Evolutionary conservation across 2,797 vertebrate species (phyloP), one percentile per base, ranked within the genome.

Genomic region (Siniperca obscura): DNA sequence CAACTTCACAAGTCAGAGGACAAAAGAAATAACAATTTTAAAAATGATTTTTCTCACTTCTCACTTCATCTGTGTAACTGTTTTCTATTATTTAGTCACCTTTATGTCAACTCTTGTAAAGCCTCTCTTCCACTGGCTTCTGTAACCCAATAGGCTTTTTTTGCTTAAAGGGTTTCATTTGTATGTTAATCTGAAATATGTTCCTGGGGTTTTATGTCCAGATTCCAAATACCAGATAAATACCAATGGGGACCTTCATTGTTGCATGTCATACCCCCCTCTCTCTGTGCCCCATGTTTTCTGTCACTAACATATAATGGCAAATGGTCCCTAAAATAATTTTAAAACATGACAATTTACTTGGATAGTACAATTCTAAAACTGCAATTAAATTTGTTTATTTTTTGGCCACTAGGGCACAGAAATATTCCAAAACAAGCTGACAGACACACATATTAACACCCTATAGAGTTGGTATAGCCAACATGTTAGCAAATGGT

Each of bases 1-100:
- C 19, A 72, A 34, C 40, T 50, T 75, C 46, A 57, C 17, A 71
- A 56, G 30, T 71, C 50, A 81, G 34, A 81, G 60, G 62, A 59
- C 68, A 75, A 57, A 81, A 73, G 38, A 64, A 67, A 81, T 34
- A 48, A 62, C 12, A 11, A 2, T 21, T 57, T 46, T 74, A 12
- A 55, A 59, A 62, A 3, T 8, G 0, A 25, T 21, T 67, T 48
- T 4, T 61, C 7, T 57, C 25, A 53, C 34, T 38, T 44, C 44
- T 52, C 16, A 19, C 17, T 38, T 62, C 2, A 56, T 55, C 13
- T 46, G 21, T 50, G 25, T 4, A 27, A 34, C 19, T 48, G 21
- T 62, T 55, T 76, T 55, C 25, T 42, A 44, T 59, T 40, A 61
- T 56, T 50, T 38, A 38, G 62, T 74, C 52, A 61, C n/a, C 19